Evolutionary conservation across 1,140 invertebrate species (phyloP), one percentile per base, ranked within the genome.

Genomic region (Panagrolaimus sp.): DNA sequence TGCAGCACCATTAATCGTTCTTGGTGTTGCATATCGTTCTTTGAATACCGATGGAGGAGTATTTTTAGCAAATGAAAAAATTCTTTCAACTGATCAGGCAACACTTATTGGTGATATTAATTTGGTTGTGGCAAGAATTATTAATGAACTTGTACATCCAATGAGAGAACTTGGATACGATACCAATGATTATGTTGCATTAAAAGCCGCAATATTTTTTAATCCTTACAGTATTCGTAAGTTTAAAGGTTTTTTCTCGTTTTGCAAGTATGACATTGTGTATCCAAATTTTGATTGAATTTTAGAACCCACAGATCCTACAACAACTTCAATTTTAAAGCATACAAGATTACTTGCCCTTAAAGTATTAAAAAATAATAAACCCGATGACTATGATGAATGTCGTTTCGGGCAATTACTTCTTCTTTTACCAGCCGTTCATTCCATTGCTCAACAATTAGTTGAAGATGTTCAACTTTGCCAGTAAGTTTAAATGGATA

Each of bases 381-480:
- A 38, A 31, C 45, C 66, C 66, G 48, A 44, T 31, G 23, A 45
- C 27, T 23, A 16, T 42, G 63, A 69, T 66, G 67, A 69, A 5
- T 69, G 67, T 14, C 67, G 95, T 23, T 97, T 98, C 83, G 94
- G 94, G 0, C 92, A 97, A 83, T 89, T 98, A 63, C 87, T 98
- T 14, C 87, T 98, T 8, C 90, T 93, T 0, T 84, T 98, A 68
- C 95, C 94, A 20, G 89, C 92, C 2, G 86, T 97, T 48, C 45
- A 64, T 9, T 94, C 91, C 64, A 96, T 98, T 69, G 92, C 93
- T 2, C 93, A 92, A 91, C 92, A 97, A 85, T 94, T 98, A 92
- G 96, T 98, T 72, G 93, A 98, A 83, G 93, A 97, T 84, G 96
- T 98, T 31, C 93, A 98, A 84, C 92, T 96, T 43, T 67, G 63